Base-by-base conservation (phyloP, 2,888 invertebrate genomes). In the Morpho deidamia region DNA sequence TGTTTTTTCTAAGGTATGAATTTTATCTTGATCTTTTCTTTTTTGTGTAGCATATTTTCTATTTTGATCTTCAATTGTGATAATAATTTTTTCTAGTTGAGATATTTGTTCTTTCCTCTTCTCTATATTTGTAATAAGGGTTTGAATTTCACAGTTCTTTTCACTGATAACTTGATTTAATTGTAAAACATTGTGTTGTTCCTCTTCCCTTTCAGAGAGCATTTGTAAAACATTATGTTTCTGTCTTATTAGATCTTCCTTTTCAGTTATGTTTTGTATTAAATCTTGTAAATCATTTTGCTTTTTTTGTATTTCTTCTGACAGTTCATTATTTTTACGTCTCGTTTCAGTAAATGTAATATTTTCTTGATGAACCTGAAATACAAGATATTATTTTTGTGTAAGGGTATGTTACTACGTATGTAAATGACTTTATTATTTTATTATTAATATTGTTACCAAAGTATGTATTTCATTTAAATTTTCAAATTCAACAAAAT, bases 71-170 rank as follows among this genome's bases (percentile, higher is more conserved):
- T 89, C 83, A 62, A 88, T 68, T 7, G 81, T 74, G 41, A 85
- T 66, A 53, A 89, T 76, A 9, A 87, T 83, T 68, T 81, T 82
- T 55, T 89, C 85, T 54, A 88, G 62, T 64, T 87, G 75, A 12
- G 67, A 66, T 53, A 71, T 69, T 62, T 68, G 70, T 47, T 66
- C 55, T 55, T 74, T 70, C 49, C 67, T 61, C 40, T 56, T 64
- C 54, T 70, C 66, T 46, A 73, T 46, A 53, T 64, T 68, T 11
- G 48, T 62, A 9, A 74, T 49, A 34, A 88, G 74, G 7, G 75
- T 66, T 44, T 81, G 66, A 23, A 88, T 80, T 71, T 87, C 81
- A n/a, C 65, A 56, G 63, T 80, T 76, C 59, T 86, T 86, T 48
- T 83, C 76, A 11, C 55, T 48, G 9, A 88, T 61, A 66, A 81